A percentile compares a stretch with the other conserved stretches of the same genome.
Conservation (phyloP, 2,113 vertebrate species). For the Clinocottus analis region DNA sequence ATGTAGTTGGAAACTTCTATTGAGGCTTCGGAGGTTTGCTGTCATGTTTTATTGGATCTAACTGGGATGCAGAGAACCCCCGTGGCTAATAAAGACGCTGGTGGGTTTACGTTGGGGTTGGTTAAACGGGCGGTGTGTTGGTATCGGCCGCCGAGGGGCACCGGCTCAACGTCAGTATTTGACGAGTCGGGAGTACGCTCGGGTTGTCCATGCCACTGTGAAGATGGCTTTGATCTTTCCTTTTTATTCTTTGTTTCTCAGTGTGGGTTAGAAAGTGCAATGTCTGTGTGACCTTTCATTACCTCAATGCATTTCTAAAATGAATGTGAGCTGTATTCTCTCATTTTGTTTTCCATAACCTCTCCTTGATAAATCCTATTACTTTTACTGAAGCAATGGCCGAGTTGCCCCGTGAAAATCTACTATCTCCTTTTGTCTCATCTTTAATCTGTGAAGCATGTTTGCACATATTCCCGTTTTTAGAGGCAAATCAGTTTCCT, state of each 20-base stretch:
- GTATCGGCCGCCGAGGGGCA: no score
- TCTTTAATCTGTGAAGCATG: slow-evolving; percentile 11
- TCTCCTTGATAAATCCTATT: slow-evolving; percentile 16
- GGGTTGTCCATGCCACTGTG: neutral
- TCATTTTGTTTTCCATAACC: neutral
- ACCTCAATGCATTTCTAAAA: no score
- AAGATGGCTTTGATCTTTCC: neutral
- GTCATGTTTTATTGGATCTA: neutral
- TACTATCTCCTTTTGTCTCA: neutral
- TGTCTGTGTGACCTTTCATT: slow-evolving; percentile 56
- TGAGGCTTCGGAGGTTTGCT: neutral
- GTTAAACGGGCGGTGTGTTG: no score
- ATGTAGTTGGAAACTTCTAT: neutral
- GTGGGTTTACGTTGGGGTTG: no score
- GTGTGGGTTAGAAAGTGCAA: slow-evolving; percentile 24
- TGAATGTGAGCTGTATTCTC: neutral
- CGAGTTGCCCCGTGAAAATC: slow-evolving; percentile 40
- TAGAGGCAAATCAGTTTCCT: slow-evolving; percentile 13
- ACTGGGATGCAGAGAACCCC: neutral
- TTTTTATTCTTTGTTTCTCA: slow-evolving; percentile 13
- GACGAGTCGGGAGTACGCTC: no score
- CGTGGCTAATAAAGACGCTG: neutral
- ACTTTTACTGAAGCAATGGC: slow-evolving; percentile 29
- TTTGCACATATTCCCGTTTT: slow-evolving; percentile 13
- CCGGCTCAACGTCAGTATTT: no score